phyloP scores from a whole-genome alignment of 2,888 invertebrate genomes.

The Athrips mouffetella region DNA sequence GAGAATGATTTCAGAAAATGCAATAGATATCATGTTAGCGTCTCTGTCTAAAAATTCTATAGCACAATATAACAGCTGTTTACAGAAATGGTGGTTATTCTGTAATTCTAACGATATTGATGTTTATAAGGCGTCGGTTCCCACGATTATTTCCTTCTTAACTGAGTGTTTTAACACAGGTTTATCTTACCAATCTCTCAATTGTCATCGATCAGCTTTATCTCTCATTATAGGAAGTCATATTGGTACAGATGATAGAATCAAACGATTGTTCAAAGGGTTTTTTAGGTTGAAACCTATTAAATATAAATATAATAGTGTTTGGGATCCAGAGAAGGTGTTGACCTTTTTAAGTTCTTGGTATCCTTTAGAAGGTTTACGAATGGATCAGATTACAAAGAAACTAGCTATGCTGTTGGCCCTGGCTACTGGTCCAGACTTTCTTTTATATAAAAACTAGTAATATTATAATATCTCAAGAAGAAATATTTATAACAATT shows the following conservation, averaged over 20 bases:
- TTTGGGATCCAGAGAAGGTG: background rate
- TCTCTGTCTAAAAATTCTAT: background rate
- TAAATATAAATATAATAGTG: background rate
- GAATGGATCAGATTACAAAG: background rate
- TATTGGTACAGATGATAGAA: background rate
- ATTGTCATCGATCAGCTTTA: background rate
- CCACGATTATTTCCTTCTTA: background rate
- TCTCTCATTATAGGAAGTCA: background rate
- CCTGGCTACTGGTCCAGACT: background rate
- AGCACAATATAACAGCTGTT: background rate
- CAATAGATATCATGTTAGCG: background rate
- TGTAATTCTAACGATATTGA: background rate
- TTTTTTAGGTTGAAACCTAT: background rate
- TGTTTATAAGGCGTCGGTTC: background rate
- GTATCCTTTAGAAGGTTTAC: background rate
- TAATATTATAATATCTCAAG: background rate
- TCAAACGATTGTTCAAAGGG: background rate
- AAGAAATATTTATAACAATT: background rate
- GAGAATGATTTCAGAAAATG: background rate
- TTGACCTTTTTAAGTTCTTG: background rate
- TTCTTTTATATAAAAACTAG: background rate
- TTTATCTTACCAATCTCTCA: background rate
- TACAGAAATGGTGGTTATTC: constrained; percentile 1
- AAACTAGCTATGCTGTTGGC: background rate
- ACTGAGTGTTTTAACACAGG: background rate